A percentile compares a stretch with the other conserved stretches of the same genome.
phyloP scores from a whole-genome alignment of 2,113 vertebrate species.

The Balaeniceps rex region DNA sequence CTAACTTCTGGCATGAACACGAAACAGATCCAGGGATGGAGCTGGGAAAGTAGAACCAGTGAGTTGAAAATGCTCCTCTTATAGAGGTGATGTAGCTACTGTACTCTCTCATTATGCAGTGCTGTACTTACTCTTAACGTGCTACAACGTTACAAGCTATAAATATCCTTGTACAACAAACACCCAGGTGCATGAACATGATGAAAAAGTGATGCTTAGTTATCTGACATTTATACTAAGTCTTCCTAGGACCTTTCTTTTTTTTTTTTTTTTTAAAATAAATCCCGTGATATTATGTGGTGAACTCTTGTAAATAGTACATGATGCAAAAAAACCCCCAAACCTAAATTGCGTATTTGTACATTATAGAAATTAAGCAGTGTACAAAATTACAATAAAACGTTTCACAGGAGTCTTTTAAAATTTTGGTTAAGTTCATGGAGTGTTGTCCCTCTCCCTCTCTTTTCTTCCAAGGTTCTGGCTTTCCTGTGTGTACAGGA shows the following conservation, averaged over 20 bases:
- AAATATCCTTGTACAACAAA: neutral
- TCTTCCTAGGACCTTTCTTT: neutral
- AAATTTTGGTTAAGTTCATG: neutral
- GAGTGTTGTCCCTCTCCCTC: neutral
- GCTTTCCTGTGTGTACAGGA: neutral
- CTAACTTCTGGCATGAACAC: neutral
- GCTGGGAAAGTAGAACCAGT: neutral
- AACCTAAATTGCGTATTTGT: slow-evolving; percentile 50
- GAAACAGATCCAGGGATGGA: neutral
- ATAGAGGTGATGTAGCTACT: slow-evolving; percentile 37
- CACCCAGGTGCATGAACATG: neutral
- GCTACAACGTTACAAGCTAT: neutral
- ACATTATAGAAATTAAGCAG: slow-evolving; percentile 55
- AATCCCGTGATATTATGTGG: slow-evolving; percentile 1
- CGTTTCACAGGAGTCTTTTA: slow-evolving; percentile 19
- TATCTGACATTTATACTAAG: neutral
- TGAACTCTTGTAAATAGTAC: slow-evolving; percentile 72
- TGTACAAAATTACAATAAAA: slow-evolving; percentile 72
- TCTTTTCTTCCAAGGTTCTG: neutral
- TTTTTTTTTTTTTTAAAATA: neutral
- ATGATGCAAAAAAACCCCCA: neutral
- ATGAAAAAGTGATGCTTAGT: neutral
- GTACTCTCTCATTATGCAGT: neutral
- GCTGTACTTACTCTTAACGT: neutral
- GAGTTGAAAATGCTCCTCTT: slow-evolving; percentile 18